Base-by-base conservation (phyloP, 2,797 vertebrate genomes). In the Catharus ustulatus region DNA sequence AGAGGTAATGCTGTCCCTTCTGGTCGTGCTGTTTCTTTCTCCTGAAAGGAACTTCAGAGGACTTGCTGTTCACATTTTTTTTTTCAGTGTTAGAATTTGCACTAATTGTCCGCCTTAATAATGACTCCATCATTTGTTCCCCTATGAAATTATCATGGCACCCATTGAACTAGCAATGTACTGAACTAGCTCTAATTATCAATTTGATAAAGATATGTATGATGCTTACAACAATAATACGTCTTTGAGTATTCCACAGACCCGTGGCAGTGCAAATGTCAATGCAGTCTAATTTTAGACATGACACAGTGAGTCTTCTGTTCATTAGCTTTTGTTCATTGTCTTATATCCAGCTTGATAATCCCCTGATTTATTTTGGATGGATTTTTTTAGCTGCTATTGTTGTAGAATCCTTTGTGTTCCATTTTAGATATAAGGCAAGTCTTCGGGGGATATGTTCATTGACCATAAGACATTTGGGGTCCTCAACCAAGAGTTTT, bases 261-360 rank as follows among this genome's bases (percentile, higher is more conserved):
- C 80, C 38, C 0, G 0, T 84, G 54, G 76, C 80, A 90, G 63
- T 84, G 80, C 69, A 79, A 58, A 76, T 91, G 45, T 67, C 77
- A 73, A n/a, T 59, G 38, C 40, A 79, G 38, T 52, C 90, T 88
- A 71, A 93, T 95, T 90, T 93, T 90, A 94, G 86, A 43, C 45
- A 26, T 24, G 59, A 76, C 67, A 86, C 66, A 81, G 19, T n/a
- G n/a, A 88, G 67, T 54, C 88, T 90, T 93, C 83, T 95, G 80
- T 92, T 90, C 45, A 23, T 90, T 91, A 67, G 74, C 71, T 74
- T 88, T 93, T 95, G 80, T 93, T 93, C 90, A 52, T 96, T 96
- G 93, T 95, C 52, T 76, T 87, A 45, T 10, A 59, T 75, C 43
- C 43, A 62, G 54, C 63, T 88, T 88, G 90, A n/a, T 81, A 91